Conservation (phyloP, 1,140 invertebrate genomes). For the Caenorhabditis remanei region DNA sequence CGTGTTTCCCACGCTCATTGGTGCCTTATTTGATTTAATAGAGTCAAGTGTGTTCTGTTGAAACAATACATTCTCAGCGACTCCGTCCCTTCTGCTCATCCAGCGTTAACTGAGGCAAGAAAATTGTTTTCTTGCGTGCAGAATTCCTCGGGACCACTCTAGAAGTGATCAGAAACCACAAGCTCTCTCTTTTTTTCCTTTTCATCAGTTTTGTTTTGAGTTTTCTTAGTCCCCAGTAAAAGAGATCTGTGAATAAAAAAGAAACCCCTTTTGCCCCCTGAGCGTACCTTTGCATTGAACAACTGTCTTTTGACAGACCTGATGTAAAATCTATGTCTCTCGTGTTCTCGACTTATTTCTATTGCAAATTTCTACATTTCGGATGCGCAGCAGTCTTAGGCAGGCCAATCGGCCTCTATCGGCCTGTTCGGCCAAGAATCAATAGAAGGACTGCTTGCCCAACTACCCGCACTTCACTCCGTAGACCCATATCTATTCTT, state of each 20-base stretch:
- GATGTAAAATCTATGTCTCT: background rate
- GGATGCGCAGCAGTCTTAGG: background rate
- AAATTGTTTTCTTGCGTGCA: constrained; percentile 1
- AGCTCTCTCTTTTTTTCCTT: background rate
- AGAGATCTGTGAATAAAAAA: background rate
- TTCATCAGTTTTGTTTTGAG: constrained; percentile 14
- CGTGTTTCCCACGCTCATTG: no score
- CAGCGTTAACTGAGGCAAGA: background rate
- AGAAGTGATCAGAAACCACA: background rate
- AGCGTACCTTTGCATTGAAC: background rate
- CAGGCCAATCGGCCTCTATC: background rate
- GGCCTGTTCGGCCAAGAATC: background rate
- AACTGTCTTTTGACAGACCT: constrained; percentile 3
- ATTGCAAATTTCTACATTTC: background rate
- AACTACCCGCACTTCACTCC: background rate
- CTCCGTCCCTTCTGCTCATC: background rate
- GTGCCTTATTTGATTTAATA: no score
- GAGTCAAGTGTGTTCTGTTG: background rate
- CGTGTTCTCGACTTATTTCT: background rate
- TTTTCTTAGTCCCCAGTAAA: background rate
- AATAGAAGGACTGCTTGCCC: constrained; percentile 8
- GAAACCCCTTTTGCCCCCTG: background rate
- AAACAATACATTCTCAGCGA: background rate
- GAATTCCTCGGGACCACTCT: constrained; percentile 14
- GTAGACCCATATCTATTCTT: background rate